phyloP scores from a whole-genome alignment of 2,888 invertebrate species.

The Pelosia muscerda region DNA sequence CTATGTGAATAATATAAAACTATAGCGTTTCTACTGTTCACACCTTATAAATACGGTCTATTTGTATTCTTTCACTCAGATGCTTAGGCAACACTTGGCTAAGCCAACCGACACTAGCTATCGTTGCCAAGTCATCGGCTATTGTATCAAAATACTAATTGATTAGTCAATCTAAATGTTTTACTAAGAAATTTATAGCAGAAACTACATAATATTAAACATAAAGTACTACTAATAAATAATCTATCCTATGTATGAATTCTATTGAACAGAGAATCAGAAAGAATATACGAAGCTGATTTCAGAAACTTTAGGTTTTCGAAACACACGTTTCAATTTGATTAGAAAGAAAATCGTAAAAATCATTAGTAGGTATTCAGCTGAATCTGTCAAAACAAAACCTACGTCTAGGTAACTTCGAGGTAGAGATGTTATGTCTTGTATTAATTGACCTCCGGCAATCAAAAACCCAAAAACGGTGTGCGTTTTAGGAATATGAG shows the following conservation, averaged over 20 bases:
- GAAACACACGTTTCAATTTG: no score
- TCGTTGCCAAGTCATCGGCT: slow-evolving; percentile 14
- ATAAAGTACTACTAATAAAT: background rate
- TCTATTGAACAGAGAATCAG: no score
- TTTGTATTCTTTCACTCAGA: slow-evolving; percentile 9
- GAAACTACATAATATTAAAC: background rate
- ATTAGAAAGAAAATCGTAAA: no score
- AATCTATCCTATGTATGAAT: background rate
- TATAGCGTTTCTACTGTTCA: background rate
- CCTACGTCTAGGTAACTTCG: no score
- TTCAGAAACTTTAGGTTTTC: no score
- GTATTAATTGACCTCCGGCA: no score
- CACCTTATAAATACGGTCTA: slow-evolving; percentile 6
- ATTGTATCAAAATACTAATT: slow-evolving; percentile 13
- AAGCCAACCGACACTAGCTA: slow-evolving; percentile 1
- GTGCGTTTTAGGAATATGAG: no score
- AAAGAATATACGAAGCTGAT: no score
- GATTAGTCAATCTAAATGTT: slow-evolving; percentile 10
- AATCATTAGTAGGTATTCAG: no score
- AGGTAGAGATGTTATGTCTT: no score
- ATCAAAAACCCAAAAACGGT: no score
- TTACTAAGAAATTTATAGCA: background rate
- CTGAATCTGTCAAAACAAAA: no score
- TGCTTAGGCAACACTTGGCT: slow-evolving; percentile 20
- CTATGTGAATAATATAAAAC: background rate